These are phyloP conservation scores for Cephalopterus ornatus DNA, from an alignment of 2,113 vertebrate species.

Conservation along the genomic window DNA sequence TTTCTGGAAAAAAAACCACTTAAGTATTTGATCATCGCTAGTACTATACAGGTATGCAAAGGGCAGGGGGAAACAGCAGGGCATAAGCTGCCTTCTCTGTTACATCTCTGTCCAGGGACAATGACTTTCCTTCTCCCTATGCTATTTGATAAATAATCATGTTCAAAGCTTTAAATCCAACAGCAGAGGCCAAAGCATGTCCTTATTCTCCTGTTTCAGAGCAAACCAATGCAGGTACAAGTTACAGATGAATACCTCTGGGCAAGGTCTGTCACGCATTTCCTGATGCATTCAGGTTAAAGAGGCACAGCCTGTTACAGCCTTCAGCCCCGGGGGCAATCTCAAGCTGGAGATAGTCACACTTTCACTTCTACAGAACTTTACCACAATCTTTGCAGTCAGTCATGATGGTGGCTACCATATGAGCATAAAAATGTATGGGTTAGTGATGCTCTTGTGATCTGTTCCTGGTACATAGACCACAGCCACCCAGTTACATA, in stretches of 20 bases:
- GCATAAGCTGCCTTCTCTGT: neutral
- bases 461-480: neutral
- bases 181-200: neutral
- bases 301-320: conserved; percentile 45
- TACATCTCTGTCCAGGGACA: neutral
- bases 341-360: conserved; percentile 40
- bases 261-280: conserved; percentile 46
- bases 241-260: conserved; percentile 61
- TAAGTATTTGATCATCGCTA: neutral
- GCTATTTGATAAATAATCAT: neutral
- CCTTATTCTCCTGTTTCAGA: conserved; percentile 19
- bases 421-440: neutral
- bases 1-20: neutral
- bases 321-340: conserved; percentile 28
- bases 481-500: neutral
- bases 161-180: conserved; percentile 9
- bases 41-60: neutral
- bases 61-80: neutral
- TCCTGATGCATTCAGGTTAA: conserved; percentile 56
- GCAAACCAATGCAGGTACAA: neutral
- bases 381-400: neutral
- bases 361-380: neutral
- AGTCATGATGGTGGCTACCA: neutral
- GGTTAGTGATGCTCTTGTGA: neutral
- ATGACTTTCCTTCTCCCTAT: neutral